Evolutionary conservation across 2,113 vertebrate species (phyloP).

Genomic region (Camelus dromedarius): DNA sequence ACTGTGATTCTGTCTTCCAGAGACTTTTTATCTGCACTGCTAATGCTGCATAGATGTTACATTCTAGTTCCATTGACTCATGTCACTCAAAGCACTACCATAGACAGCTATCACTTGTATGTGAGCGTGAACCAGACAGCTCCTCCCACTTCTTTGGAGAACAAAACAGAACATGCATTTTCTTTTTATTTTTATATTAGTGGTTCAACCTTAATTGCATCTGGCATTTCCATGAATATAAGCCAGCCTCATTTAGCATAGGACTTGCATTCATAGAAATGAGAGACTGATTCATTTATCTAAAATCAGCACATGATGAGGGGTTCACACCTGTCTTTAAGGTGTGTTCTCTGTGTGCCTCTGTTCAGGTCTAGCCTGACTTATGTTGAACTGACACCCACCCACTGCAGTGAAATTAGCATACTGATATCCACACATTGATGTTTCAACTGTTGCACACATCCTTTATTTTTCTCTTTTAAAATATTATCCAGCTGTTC

Average conservation of each 20-base stretch:
- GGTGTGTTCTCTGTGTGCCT: background rate
- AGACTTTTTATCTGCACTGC: background rate
- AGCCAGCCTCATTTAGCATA: background rate
- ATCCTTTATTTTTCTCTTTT: background rate
- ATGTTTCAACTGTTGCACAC: background rate
- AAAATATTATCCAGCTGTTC: background rate
- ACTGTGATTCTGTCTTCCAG: background rate
- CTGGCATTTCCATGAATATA: slow-evolving; percentile 46
- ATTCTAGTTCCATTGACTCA: background rate
- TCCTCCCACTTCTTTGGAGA: slow-evolving; percentile 19
- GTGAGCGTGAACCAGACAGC: background rate
- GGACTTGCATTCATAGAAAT: background rate
- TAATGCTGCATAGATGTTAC: rapidly evolving
- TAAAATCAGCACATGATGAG: background rate
- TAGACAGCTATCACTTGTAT: background rate
- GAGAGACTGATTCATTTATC: background rate
- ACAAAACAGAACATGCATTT: slow-evolving; percentile 40
- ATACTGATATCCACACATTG: background rate
- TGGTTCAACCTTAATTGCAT: background rate
- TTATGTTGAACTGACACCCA: background rate
- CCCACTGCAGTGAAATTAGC: background rate
- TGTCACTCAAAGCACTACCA: background rate
- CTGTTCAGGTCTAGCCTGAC: background rate
- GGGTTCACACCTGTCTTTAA: background rate
- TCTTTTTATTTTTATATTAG: slow-evolving; percentile 35